These are phyloP conservation scores for Bicyclus anynana DNA, from an alignment of 1,140 invertebrate species.

Conservation along the genomic window DNA sequence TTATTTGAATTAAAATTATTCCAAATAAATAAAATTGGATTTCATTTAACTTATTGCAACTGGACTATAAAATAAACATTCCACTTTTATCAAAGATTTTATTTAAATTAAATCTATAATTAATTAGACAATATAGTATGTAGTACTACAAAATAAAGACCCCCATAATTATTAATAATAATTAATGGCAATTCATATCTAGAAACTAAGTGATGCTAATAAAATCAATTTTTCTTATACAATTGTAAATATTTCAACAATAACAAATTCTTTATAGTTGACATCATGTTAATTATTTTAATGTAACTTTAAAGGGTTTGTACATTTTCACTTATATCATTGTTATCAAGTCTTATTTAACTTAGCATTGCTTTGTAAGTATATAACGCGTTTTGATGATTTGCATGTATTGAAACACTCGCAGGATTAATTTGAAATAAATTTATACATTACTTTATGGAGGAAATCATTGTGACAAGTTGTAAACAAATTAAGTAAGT, in stretches of 20 bases:
- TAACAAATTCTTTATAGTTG: constrained; percentile 51
- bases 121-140: constrained; percentile 10
- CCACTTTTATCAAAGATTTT: constrained; percentile 22
- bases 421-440: too few species aligned
- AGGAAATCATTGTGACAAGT: constrained; percentile 10
- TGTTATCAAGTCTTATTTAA: constrained; percentile 33
- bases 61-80: background rate
- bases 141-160: constrained; percentile 49
- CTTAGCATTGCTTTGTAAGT: background rate
- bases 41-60: too few species aligned
- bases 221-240: constrained; percentile 31
- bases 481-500: background rate
- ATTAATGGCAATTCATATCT: constrained; percentile 49
- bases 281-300: constrained; percentile 16
- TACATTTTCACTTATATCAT: constrained; percentile 36
- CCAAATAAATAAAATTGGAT: too few species aligned
- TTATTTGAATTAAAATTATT: too few species aligned
- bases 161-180: constrained; percentile 36
- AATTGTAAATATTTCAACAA: constrained; percentile 50
- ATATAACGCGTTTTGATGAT: too few species aligned
- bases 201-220: constrained; percentile 46
- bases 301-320: constrained; percentile 35
- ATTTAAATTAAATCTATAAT: constrained; percentile 25
- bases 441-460: background rate
- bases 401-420: too few species aligned